A percentile compares a stretch with the other conserved stretches of the same genome.
phyloP scores from a whole-genome alignment of 2,888 invertebrate species.

The Metellina segmentata region DNA sequence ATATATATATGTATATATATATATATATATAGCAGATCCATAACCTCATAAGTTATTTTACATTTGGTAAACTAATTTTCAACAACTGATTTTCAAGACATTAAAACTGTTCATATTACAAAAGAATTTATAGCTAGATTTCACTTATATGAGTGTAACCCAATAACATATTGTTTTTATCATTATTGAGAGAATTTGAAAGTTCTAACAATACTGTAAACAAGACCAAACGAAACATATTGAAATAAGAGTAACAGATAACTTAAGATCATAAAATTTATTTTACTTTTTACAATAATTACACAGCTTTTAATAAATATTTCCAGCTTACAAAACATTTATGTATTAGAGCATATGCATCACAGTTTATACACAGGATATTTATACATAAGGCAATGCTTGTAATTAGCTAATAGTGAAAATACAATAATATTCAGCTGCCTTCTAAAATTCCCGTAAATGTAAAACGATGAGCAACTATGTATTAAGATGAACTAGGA shows the following conservation, averaged over 20 bases:
- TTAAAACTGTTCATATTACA: too few relatives aligned
- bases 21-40: too few relatives aligned
- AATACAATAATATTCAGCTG: constrained; percentile 20
- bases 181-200: too few relatives aligned
- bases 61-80: too few relatives aligned
- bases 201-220: too few relatives aligned
- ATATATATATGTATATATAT: too few relatives aligned
- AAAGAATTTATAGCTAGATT: too few relatives aligned
- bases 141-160: too few relatives aligned
- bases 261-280: constrained; percentile 69
- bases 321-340: constrained; percentile 71
- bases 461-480: background rate
- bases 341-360: constrained; percentile 69
- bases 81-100: too few relatives aligned
- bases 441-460: background rate
- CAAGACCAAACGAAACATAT: background rate
- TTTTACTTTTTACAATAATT: constrained; percentile 71
- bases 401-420: constrained; percentile 39
- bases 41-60: too few relatives aligned
- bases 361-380: constrained; percentile 58
- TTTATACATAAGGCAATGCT: constrained; percentile 60
- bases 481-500: background rate
- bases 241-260: background rate
- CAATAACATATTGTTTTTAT: too few relatives aligned
- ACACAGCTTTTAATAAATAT: constrained; percentile 67